Base-by-base conservation (phyloP, 2,113 vertebrate genomes). In the Oceanites oceanicus region DNA sequence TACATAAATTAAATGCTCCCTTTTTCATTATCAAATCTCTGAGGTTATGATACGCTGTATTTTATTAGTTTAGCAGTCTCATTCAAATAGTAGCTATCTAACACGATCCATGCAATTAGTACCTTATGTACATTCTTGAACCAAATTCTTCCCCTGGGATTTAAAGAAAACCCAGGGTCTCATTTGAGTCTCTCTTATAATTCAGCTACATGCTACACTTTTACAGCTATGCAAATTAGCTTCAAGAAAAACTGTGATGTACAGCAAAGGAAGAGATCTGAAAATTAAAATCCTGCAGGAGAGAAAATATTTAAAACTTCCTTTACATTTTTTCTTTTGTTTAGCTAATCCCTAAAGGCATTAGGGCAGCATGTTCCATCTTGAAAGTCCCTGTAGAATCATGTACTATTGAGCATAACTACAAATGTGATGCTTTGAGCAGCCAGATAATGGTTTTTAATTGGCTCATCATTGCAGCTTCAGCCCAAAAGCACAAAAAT, bases 391-490 rank as follows among this genome's bases (percentile, higher is more conserved):
- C 91, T 95, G 89, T 23, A 97, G 85, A 92, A 92, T 92, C 79
- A 71, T 91, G 81, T 87, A 95, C 76, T 83, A 59, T 72, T 91
- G 95, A 93, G 70, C 79, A 61, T 89, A 97, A 92, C 88, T 94
- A 96, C 74, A 92, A 98, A 85, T 45, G 63, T 86, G 71, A 94
- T 92, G 92, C 95, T 98, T 92, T 97, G 92, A 97, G 94, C 92
- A 96, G 94, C 73, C 93, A 97, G 94, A 98, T 97, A 98, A 97
- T 96, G 62, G 71, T 83, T 97, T 97, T 96, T 97, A 97, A 98
- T 96, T 98, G 96, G 86, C 85, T 98, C 92, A 97, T 97, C 96
- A 96, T 47, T 96, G 92, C 83, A 97, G 93, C 96, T 97, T 96
- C 94, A 97, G 96, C 94, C 87, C 96, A 95, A 97, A 96, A 98